Base-by-base conservation (phyloP, 2,797 vertebrate genomes). In the Lagothrix lagotricha region DNA sequence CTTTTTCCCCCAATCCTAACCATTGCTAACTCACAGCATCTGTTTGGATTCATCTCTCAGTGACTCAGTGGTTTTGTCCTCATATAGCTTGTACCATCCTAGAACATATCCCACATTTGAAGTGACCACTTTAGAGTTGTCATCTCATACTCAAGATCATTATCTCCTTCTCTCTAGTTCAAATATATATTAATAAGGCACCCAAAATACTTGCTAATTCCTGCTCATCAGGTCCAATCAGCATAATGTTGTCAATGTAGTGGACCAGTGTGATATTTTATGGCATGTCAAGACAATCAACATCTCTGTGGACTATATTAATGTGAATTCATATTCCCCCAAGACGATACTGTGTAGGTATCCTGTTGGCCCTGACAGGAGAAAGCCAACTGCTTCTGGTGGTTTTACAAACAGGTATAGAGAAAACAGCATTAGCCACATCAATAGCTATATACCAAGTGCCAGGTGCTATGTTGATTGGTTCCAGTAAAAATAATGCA, bases 401-500 rank as follows among this genome's bases (percentile, higher is more conserved):
- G 73, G 7, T 85, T 95, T 91, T 58, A 85, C 13, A 96, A 84
- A 76, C 7, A 88, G 57, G 36, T 64, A 80, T 41, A 48, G 19
- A 73, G 44, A 94, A 94, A 82, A 91, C n/a, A 20, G 11, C 6
- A 93, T 88, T 93, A 58, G 39, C 6, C 30, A 94, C 19, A 20
- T 61, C 52, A 87, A 46, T 81, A 96, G 39, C 54, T 85, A 0
- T 64, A 73, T 44, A 93, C 14, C 44, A 96, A 90, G 4, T 44
- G 30, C 10, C 48, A 93, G 39, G 46, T 90, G 6, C 39, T 93
- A 36, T 86, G 64, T 28, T 92, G 46, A 94, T 79, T 79, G 73
- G 9, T 57, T 93, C 28, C 36, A 96, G 39, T 54, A 90, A 90
- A 94, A 84, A 92, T n/a, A 92, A 22, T 93, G 11, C 28, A 81